Evolutionary conservation across 2,888 invertebrate species (phyloP).

Genomic region (Pyrrhosoma nymphula): DNA sequence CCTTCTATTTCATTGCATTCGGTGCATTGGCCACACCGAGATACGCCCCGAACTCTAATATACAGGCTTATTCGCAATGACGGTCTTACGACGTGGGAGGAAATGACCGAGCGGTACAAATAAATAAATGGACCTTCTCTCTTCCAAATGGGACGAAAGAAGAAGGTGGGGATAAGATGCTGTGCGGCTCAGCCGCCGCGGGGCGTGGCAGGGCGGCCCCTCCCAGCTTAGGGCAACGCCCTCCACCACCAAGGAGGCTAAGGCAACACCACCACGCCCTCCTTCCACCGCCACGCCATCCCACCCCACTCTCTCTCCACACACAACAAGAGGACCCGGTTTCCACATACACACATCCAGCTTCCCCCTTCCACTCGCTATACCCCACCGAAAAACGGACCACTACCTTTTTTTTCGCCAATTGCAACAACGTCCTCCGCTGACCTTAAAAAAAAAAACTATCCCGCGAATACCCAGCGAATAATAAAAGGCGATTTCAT

Average conservation of each 20-base stretch:
- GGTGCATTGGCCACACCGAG: too few relatives aligned
- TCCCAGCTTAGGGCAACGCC: conserved; percentile 19
- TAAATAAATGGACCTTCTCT: too few relatives aligned
- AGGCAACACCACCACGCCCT: conserved; percentile 64
- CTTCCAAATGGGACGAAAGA: too few relatives aligned
- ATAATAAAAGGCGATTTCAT: background rate
- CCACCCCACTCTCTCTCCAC: conserved; percentile 12
- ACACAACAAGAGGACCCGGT: background rate
- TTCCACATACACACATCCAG: background rate
- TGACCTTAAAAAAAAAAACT: background rate
- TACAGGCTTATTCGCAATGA: too few relatives aligned
- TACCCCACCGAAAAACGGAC: background rate
- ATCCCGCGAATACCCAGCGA: too few relatives aligned
- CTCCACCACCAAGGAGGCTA: conserved; percentile 68
- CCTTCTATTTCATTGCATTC: too few relatives aligned
- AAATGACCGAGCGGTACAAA: too few relatives aligned
- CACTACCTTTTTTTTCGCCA: background rate
- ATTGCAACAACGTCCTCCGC: background rate
- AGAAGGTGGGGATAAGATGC: too few relatives aligned
- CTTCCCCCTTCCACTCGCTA: conserved; percentile 42
- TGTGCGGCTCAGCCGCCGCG: too few relatives aligned
- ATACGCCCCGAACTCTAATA: too few relatives aligned
- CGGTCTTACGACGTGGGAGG: too few relatives aligned
- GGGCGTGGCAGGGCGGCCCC: too few relatives aligned
- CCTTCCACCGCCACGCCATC: conserved; percentile 31